A percentile compares a stretch with the other conserved stretches of the same genome.
Conservation (phyloP, 2,888 invertebrate genomes). For the Aphodius sticticus region DNA sequence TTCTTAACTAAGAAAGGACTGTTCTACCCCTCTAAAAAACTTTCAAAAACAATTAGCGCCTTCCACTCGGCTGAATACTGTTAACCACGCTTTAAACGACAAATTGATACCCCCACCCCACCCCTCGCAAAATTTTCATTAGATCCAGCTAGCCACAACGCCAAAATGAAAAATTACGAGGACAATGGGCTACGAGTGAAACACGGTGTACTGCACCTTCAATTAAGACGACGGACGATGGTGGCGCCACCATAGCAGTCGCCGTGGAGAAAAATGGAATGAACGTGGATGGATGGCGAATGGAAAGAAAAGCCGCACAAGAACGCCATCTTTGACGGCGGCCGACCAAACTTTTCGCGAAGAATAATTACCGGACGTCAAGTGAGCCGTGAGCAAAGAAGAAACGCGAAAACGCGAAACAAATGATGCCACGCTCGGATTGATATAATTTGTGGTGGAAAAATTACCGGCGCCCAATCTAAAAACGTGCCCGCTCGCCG, state of each 20-base stretch:
- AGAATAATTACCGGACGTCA: slow-evolving; percentile 58
- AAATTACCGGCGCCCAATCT: slow-evolving; percentile 5
- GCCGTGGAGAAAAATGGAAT: neutral
- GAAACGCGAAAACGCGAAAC: slow-evolving; percentile 59
- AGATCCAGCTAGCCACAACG: slow-evolving; percentile 54
- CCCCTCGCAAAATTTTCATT: slow-evolving; percentile 55
- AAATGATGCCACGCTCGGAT: slow-evolving; percentile 53
- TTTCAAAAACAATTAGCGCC: slow-evolving; percentile 55
- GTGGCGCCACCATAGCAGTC: neutral
- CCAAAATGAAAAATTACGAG: slow-evolving; percentile 59
- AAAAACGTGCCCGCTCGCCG: neutral
- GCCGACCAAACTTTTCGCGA: slow-evolving; percentile 40
- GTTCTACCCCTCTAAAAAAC: too few relatives aligned
- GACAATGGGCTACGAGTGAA: slow-evolving; percentile 56
- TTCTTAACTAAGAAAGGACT: too few relatives aligned
- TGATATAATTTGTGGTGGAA: slow-evolving; percentile 20
- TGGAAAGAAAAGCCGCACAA: neutral
- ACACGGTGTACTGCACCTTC: slow-evolving; percentile 59
- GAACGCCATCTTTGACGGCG: too few relatives aligned
- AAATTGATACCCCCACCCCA: slow-evolving; percentile 51
- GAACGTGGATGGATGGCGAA: neutral
- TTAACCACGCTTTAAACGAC: slow-evolving; percentile 45
- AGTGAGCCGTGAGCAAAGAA: slow-evolving; percentile 57
- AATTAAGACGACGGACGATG: slow-evolving; percentile 50
- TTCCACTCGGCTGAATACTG: slow-evolving; percentile 51